Conservation (phyloP, 2,797 vertebrate species). For the Huso huso region DNA sequence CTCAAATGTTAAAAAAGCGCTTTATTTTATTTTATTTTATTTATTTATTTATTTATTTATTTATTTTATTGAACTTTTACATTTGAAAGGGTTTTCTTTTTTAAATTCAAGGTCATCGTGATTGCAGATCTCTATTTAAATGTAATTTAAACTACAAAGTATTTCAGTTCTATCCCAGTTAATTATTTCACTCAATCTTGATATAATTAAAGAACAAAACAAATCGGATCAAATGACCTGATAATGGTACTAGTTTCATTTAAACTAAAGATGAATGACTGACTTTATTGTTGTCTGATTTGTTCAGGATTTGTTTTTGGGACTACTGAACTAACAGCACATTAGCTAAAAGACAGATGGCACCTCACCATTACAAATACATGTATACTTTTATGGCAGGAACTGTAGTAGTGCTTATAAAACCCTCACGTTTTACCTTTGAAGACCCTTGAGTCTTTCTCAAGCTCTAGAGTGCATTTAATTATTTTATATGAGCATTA, state of each 20-base stretch:
- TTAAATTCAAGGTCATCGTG: conserved; percentile 7
- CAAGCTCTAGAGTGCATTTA: not conserved
- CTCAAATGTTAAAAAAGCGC: too few relatives aligned
- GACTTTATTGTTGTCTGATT: conserved; percentile 17
- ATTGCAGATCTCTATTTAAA: conserved; percentile 12
- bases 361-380: conserved; percentile 1
- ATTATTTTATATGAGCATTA: not conserved
- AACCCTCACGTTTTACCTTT: not conserved
- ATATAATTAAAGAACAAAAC: conserved; percentile 40
- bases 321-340: conserved; percentile 7
- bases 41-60: not conserved
- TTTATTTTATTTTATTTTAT: not conserved
- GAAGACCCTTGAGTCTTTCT: not conserved
- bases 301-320: conserved; percentile 6
- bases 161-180: conserved; percentile 7
- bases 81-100: too few relatives aligned
- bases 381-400: not conserved
- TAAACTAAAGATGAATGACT: conserved; percentile 32
- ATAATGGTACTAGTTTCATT: conserved; percentile 36
- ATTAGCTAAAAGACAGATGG: conserved; percentile 6
- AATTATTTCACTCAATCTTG: conserved; percentile 26
- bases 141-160: conserved; percentile 9
- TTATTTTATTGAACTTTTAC: not conserved
- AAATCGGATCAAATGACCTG: conserved; percentile 32
- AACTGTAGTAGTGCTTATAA: not conserved